These are phyloP conservation scores for Lasioglossum albipes DNA, from an alignment of 1,140 invertebrate genomes.

Conservation along the genomic window DNA sequence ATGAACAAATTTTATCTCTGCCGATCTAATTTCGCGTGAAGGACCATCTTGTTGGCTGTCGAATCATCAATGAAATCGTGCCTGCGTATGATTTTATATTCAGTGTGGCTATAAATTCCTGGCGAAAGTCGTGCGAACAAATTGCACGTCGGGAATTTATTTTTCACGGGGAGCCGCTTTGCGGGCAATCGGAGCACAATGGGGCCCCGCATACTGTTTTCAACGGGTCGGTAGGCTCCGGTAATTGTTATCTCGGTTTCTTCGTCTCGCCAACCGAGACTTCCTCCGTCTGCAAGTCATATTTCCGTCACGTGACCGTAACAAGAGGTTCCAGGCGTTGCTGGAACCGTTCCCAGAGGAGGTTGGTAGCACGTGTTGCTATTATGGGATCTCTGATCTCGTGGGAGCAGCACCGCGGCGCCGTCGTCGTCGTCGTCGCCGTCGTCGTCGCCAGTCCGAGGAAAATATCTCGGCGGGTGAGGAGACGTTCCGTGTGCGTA, in stretches of 20 bases:
- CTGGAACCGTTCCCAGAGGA: not conserved
- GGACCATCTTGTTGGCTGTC: no score
- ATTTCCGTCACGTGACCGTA: constrained; percentile 10
- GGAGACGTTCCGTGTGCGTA: constrained; percentile 42
- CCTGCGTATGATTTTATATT: no score
- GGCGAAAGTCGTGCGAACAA: no score
- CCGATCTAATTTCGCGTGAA: no score
- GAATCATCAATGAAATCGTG: no score
- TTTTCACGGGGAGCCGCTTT: no score
- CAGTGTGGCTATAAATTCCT: no score
- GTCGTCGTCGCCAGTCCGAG: constrained; percentile 7
- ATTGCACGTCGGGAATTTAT: no score
- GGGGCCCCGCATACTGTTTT: no score
- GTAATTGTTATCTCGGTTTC: not conserved
- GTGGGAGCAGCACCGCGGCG: not conserved
- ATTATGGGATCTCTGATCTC: not conserved
- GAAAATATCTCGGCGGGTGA: constrained; percentile 64
- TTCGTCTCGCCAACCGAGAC: not conserved
- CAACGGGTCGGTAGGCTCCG: no score
- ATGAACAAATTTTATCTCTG: no score
- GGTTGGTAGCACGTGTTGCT: constrained; percentile 19
- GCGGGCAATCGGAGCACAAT: no score
- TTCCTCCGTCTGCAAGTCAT: not conserved
- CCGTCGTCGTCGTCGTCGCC: not conserved
- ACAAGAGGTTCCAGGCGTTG: not conserved